Percentiles rank a stretch among this genome's conserved stretches.
Conservation (phyloP, 2,888 invertebrate genomes). For the Plebejus anna region DNA sequence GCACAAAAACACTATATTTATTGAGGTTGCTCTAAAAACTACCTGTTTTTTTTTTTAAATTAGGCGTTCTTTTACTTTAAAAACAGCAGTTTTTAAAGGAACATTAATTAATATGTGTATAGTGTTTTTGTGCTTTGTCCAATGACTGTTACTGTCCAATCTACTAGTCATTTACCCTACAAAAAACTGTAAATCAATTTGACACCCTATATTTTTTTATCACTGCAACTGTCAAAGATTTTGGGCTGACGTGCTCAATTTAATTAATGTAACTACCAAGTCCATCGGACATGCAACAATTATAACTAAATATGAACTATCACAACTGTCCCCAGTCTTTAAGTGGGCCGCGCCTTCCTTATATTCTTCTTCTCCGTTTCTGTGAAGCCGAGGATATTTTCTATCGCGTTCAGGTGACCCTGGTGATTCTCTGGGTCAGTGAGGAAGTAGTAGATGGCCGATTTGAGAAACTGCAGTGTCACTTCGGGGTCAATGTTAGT, state of each 20-base stretch:
- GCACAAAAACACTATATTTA: too few relatives aligned
- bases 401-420: conserved; percentile 93
- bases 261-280: conserved; percentile 35
- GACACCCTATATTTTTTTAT: neutral
- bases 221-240: conserved; percentile 1
- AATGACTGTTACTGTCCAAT: too few relatives aligned
- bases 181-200: neutral
- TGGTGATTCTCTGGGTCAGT: conserved; percentile 94
- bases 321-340: conserved; percentile 51
- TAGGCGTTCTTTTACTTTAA: too few relatives aligned
- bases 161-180: neutral
- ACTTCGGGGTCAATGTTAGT: conserved; percentile 92
- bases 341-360: conserved; percentile 82
- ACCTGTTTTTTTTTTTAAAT: too few relatives aligned
- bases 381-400: conserved; percentile 94
- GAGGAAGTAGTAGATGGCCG: conserved; percentile 94
- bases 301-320: conserved; percentile 43
- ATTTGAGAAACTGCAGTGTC: conserved; percentile 94
- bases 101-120: too few relatives aligned
- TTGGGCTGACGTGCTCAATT: conserved; percentile 2
- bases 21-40: too few relatives aligned
- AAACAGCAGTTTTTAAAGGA: too few relatives aligned
- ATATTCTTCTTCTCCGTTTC: conserved; percentile 89
- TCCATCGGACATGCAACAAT: conserved; percentile 43
- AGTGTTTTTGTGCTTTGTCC: too few relatives aligned